These are phyloP conservation scores for Numida meleagris DNA, from an alignment of 2,113 vertebrate species.

Conservation along the genomic window DNA sequence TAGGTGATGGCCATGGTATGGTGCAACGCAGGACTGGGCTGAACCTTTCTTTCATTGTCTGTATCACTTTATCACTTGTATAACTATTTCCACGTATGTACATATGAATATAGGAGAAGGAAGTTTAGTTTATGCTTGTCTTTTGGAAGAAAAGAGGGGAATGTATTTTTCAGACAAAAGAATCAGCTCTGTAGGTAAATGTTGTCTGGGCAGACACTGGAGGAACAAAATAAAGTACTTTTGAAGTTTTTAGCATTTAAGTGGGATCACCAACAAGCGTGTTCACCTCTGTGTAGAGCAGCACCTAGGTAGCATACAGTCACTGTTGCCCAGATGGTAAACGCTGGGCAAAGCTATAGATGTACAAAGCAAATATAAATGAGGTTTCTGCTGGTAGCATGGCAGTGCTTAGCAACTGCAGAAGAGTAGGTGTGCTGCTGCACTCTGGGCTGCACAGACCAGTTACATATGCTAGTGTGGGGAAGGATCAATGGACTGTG, in stretches of 20 bases:
- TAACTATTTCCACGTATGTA: background rate
- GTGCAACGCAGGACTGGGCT: background rate
- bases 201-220: fast-evolving
- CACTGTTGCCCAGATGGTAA: background rate
- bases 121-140: background rate
- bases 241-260: background rate
- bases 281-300: background rate
- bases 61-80: background rate
- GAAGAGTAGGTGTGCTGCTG: background rate
- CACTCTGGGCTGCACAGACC: background rate
- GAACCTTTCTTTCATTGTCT: background rate
- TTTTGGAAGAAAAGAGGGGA: background rate
- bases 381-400: background rate
- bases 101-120: background rate
- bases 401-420: background rate
- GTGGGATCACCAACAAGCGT: background rate
- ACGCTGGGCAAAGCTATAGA: background rate
- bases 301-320: background rate
- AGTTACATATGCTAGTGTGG: background rate
- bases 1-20: background rate
- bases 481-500: background rate
- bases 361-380: background rate
- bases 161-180: background rate
- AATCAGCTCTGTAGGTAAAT: background rate
- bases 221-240: background rate